Percentiles rank a stretch among this genome's conserved stretches.
Evolutionary conservation across 2,113 vertebrate genomes (phyloP).

Genomic region (Campylomormyrus numenius): DNA sequence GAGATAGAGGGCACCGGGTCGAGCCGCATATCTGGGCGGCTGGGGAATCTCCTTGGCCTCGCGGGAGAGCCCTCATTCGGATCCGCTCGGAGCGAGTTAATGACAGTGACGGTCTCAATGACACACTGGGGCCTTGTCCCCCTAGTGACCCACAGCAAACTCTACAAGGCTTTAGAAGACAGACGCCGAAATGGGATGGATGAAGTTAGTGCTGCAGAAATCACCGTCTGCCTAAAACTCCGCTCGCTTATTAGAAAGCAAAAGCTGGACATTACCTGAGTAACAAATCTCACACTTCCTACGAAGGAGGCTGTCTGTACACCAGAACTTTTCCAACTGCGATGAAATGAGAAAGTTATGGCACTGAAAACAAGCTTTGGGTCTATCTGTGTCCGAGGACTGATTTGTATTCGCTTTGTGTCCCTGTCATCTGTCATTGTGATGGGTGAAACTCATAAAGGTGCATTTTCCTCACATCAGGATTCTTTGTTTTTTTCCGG

Average conservation of each 20-base stretch:
- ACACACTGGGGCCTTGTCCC: slow-evolving; percentile 49
- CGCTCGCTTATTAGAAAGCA: background rate
- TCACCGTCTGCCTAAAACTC: background rate
- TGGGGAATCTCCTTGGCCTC: slow-evolving; percentile 25
- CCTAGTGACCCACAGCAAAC: background rate
- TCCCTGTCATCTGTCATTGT: background rate
- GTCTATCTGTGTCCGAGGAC: background rate
- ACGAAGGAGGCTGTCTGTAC: background rate
- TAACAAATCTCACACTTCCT: background rate
- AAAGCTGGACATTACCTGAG: background rate
- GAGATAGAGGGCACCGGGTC: background rate
- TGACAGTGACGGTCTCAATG: slow-evolving; percentile 53
- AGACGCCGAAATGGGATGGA: background rate
- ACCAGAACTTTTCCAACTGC: background rate
- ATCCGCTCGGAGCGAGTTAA: slow-evolving; percentile 44
- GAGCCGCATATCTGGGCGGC: slow-evolving; percentile 14
- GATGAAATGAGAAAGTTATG: background rate
- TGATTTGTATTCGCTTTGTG: background rate
- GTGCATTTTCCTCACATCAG: background rate
- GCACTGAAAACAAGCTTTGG: background rate
- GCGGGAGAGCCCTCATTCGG: slow-evolving; percentile 32
- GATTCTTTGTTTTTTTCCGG: background rate
- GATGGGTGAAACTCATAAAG: background rate
- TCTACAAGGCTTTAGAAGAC: background rate
- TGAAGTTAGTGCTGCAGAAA: background rate